phyloP scores from a whole-genome alignment of 2,888 invertebrate genomes.

The Xylocampa areola region DNA sequence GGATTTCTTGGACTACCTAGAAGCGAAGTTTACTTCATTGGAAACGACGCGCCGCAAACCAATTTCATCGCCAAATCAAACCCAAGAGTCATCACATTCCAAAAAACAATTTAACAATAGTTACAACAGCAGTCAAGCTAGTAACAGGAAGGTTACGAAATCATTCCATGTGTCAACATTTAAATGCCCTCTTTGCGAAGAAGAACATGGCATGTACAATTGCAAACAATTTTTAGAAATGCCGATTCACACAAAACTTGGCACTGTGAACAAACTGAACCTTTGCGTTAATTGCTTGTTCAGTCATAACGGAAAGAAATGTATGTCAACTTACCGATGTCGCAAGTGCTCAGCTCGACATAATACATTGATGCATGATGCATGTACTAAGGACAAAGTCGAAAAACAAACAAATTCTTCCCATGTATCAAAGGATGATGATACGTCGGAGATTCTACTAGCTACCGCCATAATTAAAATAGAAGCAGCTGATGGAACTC shows the following conservation, averaged over 20 bases:
- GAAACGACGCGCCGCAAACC: constrained; percentile 1
- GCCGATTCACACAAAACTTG: not conserved
- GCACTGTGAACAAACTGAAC: not conserved
- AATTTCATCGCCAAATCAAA: not conserved
- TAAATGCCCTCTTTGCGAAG: constrained; percentile 2
- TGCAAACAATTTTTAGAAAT: constrained; percentile 12
- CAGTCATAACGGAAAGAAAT: constrained; percentile 9
- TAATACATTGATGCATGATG: too few species aligned
- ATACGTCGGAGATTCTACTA: too few species aligned
- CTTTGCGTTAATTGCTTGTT: constrained; percentile 8
- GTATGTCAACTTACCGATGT: not conserved
- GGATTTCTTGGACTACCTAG: not conserved
- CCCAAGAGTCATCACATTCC: not conserved
- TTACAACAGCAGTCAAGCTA: constrained; percentile 2
- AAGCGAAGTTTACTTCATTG: constrained; percentile 7
- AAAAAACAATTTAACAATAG: not conserved
- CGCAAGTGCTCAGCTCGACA: too few species aligned
- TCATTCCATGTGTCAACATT: constrained; percentile 9
- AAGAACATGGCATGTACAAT: constrained; percentile 2
- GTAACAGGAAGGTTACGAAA: constrained; percentile 2
- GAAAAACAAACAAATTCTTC: too few species aligned
- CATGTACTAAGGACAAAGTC: too few species aligned
- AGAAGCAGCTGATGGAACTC: too few species aligned
- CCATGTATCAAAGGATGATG: too few species aligned
- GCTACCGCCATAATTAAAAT: too few species aligned